Evolutionary conservation across 1,140 invertebrate genomes (phyloP).

Genomic region (Drosophila sucinea): DNA sequence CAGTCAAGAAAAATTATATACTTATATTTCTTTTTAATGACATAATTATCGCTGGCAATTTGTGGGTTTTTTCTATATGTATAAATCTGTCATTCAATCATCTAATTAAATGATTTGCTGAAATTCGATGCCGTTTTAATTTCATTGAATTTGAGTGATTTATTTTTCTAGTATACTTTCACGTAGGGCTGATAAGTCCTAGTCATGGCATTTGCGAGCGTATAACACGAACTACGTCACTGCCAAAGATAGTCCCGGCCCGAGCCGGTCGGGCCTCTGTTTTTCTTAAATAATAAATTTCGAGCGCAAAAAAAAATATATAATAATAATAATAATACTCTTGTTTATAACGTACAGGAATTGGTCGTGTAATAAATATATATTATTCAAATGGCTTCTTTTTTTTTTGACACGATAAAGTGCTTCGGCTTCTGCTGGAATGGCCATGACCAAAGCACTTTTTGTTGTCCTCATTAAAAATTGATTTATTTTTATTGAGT

Average conservation of each 20-base stretch:
- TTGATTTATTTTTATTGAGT: background rate
- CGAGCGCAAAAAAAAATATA: background rate
- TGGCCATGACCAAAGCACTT: background rate
- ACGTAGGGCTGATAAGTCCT: background rate
- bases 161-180: background rate
- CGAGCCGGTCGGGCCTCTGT: background rate
- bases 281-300: constrained; percentile 6
- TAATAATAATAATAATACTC: constrained; percentile 1
- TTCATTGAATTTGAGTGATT: constrained; percentile 2
- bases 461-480: background rate
- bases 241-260: constrained; percentile 3
- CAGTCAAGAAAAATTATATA: too few species aligned
- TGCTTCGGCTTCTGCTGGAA: background rate
- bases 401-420: background rate
- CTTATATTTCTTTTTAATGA: too few species aligned
- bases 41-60: too few species aligned
- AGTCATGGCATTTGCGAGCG: background rate
- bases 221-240: background rate
- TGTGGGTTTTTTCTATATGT: too few species aligned
- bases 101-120: too few species aligned
- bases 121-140: background rate
- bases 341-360: background rate
- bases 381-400: background rate
- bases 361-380: background rate
- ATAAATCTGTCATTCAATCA: too few species aligned